These are phyloP conservation scores for Achatina immaculata DNA, from an alignment of 1,140 invertebrate genomes.

Conservation along the genomic window DNA sequence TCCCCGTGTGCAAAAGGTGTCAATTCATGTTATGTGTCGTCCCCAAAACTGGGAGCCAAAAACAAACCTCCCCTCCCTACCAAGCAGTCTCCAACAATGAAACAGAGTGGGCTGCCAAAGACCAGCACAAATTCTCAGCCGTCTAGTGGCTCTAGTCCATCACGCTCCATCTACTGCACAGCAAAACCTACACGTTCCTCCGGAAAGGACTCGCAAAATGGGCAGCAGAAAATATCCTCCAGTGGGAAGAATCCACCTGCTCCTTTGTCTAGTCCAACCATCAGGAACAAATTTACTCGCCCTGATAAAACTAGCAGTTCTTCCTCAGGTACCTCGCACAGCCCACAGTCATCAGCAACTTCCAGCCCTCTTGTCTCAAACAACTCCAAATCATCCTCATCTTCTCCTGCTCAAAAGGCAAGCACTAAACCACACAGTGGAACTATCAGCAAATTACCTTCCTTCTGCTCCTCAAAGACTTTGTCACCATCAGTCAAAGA, in stretches of 20 bases:
- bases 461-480: slow-evolving; percentile 42
- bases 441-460: slow-evolving; percentile 49
- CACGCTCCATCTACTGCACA: slow-evolving; percentile 32
- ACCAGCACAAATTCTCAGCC: slow-evolving; percentile 25
- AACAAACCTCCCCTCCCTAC: slow-evolving; percentile 53
- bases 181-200: slow-evolving; percentile 44
- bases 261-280: background rate
- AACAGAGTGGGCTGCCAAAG: slow-evolving; percentile 40
- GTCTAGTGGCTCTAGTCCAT: slow-evolving; percentile 16
- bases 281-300: slow-evolving; percentile 9
- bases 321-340: slow-evolving; percentile 39
- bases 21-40: background rate
- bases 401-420: slow-evolving; percentile 31
- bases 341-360: slow-evolving; percentile 23
- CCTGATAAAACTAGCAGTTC: slow-evolving; percentile 30
- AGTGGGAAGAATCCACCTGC: background rate
- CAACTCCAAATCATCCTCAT: slow-evolving; percentile 6
- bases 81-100: slow-evolving; percentile 43
- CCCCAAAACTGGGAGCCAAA: slow-evolving; percentile 41
- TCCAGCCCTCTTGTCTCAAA: slow-evolving; percentile 24
- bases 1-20: slow-evolving; percentile 24
- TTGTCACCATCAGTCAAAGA: slow-evolving; percentile 55
- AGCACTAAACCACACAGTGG: slow-evolving; percentile 52
- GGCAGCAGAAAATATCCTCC: background rate
- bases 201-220: slow-evolving; percentile 39